Evolutionary conservation across 92 coral and sea anemone species (phyloP).

Genomic region (Siderastrea radians): DNA sequence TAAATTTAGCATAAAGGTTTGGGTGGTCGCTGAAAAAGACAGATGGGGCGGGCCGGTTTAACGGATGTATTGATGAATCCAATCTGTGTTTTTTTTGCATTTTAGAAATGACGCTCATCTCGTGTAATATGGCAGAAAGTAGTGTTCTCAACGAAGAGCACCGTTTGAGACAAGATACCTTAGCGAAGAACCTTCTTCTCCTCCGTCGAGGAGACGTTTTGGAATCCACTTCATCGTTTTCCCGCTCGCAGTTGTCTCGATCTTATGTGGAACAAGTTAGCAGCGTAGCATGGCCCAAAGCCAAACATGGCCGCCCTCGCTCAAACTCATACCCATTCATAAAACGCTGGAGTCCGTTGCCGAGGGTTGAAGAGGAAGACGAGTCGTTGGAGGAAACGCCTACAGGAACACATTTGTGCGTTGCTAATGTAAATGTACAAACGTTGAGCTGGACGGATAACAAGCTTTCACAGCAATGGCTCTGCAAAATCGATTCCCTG

Average conservation of each 20-base stretch:
- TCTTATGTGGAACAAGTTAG: constrained; percentile 26
- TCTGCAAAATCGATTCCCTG: constrained; percentile 1
- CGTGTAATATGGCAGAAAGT: background rate
- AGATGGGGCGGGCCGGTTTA: too few species aligned
- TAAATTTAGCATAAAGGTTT: background rate
- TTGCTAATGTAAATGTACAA: background rate
- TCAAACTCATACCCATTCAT: constrained; percentile 39
- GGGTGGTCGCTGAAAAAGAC: background rate
- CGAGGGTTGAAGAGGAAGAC: constrained; percentile 30
- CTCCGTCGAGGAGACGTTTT: background rate
- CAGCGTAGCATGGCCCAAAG: constrained; percentile 15
- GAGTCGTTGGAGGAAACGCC: constrained; percentile 13
- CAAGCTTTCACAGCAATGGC: constrained; percentile 11
- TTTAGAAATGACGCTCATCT: constrained; percentile 34
- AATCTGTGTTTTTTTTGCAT: background rate
- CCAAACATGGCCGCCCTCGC: constrained; percentile 31
- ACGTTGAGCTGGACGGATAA: constrained; percentile 4
- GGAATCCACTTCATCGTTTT: background rate
- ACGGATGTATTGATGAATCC: too few species aligned
- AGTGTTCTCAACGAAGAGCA: constrained; percentile 6
- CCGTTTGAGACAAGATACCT: background rate
- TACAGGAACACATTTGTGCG: background rate
- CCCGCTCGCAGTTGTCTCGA: constrained; percentile 15
- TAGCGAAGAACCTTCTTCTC: background rate
- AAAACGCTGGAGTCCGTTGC: constrained; percentile 27